Evolutionary conservation across 2,797 vertebrate genomes (phyloP).

Genomic region (Ptychadena robeensis): DNA sequence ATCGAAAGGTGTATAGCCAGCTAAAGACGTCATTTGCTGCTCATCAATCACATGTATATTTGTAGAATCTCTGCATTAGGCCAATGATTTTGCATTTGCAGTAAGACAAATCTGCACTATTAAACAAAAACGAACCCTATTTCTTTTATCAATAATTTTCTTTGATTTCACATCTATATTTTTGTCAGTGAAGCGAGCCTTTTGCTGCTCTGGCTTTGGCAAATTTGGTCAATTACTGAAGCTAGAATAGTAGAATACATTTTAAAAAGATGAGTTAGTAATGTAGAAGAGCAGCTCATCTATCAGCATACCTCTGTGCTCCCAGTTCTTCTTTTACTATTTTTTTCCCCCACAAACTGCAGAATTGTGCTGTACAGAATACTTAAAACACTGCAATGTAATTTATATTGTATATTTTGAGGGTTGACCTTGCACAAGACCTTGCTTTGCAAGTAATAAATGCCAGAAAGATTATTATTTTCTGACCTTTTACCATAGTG

Average conservation of each 20-base stretch:
- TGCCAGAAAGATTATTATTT: constrained; percentile 65
- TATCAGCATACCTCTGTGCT: constrained; percentile 61
- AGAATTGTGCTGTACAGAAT: constrained; percentile 61
- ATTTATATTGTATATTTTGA: constrained; percentile 73
- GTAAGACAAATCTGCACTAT: neutral
- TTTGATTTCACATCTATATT: constrained; percentile 27
- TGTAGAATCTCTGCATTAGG: neutral
- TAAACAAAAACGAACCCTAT: neutral
- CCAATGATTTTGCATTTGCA: neutral
- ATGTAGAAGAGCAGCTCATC: constrained; percentile 68
- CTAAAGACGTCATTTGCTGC: neutral
- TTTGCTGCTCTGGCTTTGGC: neutral
- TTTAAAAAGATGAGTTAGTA: constrained; percentile 73
- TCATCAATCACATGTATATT: neutral
- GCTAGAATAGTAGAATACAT: neutral
- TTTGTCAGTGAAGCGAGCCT: neutral
- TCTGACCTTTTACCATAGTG: constrained; percentile 64
- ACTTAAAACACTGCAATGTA: constrained; percentile 67
- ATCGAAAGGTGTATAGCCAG: too few species aligned
- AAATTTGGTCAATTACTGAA: neutral
- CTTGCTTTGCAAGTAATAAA: constrained; percentile 70
- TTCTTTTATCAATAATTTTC: constrained; percentile 9
- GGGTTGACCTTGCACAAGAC: constrained; percentile 72
- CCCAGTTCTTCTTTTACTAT: constrained; percentile 5
- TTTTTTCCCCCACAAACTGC: constrained; percentile 62